These are phyloP conservation scores for Lissocephala sabroskyi DNA, from an alignment of 2,888 invertebrate species.

Conservation along the genomic window DNA sequence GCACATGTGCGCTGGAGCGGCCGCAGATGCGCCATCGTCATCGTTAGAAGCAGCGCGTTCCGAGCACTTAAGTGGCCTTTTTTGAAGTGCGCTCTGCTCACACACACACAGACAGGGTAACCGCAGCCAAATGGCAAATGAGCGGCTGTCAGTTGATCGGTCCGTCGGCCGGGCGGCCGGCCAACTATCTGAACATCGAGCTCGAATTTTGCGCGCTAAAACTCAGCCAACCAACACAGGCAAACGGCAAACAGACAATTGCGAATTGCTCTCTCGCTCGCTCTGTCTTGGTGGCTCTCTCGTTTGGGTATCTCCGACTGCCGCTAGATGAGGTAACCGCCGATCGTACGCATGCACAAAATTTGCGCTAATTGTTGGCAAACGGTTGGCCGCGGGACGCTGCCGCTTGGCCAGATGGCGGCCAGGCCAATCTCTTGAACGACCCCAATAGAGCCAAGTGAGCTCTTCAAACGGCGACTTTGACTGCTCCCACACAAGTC, in stretches of 20 bases:
- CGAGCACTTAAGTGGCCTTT: conserved; percentile 45
- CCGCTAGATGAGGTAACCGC: neutral
- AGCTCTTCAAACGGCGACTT: too few relatives aligned
- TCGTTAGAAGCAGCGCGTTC: conserved; percentile 4
- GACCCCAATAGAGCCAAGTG: too few relatives aligned
- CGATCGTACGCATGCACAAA: conserved; percentile 16
- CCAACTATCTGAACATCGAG: conserved; percentile 24
- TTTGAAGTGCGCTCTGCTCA: conserved; percentile 37
- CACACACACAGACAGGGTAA: conserved; percentile 10
- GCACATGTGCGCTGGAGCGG: conserved; percentile 46
- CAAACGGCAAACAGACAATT: neutral
- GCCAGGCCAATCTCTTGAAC: too few relatives aligned
- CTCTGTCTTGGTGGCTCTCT: conserved; percentile 7
- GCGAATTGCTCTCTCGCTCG: conserved; percentile 3
- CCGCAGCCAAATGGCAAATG: neutral
- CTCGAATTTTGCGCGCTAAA: conserved; percentile 31
- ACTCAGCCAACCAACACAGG: conserved; percentile 3
- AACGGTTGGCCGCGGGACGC: too few relatives aligned
- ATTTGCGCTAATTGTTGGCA: conserved; percentile 63
- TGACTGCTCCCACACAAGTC: too few relatives aligned
- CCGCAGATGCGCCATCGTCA: neutral
- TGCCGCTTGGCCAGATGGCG: too few relatives aligned
- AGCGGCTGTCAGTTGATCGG: conserved; percentile 9
- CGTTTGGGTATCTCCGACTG: conserved; percentile 21
- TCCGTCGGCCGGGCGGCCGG: conserved; percentile 12